Conservation (phyloP, 2,113 vertebrate species). For the Pomatorhinus ruficollis region DNA sequence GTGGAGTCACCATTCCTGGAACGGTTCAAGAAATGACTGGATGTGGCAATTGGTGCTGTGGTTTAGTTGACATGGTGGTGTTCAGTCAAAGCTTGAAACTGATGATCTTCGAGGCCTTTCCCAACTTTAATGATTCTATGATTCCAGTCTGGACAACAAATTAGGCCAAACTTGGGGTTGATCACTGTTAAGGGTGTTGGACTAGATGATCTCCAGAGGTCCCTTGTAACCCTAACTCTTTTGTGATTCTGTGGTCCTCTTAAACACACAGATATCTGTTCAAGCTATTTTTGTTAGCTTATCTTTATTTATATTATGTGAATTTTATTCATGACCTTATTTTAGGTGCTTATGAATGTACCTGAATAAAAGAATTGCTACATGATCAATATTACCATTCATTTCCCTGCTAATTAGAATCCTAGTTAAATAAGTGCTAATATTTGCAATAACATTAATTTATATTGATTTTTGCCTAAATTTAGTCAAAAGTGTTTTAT, state of each 20-base stretch:
- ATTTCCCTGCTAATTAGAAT: background rate
- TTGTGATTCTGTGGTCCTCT: background rate
- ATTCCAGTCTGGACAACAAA: background rate
- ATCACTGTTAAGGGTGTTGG: background rate
- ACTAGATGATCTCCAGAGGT: background rate
- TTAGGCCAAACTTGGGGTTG: background rate
- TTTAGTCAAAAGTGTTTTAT: background rate
- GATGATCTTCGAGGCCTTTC: background rate
- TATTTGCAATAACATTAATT: background rate
- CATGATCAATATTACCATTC: background rate
- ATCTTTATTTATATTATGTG: background rate
- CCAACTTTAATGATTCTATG: background rate
- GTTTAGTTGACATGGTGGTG: background rate
- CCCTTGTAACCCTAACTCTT: background rate
- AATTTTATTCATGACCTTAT: background rate
- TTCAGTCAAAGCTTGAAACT: background rate
- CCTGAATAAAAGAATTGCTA: background rate
- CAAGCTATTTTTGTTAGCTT: background rate
- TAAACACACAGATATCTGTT: background rate
- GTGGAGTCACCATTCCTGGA: background rate
- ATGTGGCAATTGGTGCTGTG: background rate
- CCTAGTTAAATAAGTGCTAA: background rate
- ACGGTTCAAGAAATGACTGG: background rate
- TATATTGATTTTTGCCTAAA: background rate
- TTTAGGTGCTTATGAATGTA: background rate